A percentile compares a stretch with the other conserved stretches of the same genome.
These are phyloP conservation scores for Lonchura striata DNA, from an alignment of 2,113 vertebrate genomes.

Conservation along the genomic window DNA sequence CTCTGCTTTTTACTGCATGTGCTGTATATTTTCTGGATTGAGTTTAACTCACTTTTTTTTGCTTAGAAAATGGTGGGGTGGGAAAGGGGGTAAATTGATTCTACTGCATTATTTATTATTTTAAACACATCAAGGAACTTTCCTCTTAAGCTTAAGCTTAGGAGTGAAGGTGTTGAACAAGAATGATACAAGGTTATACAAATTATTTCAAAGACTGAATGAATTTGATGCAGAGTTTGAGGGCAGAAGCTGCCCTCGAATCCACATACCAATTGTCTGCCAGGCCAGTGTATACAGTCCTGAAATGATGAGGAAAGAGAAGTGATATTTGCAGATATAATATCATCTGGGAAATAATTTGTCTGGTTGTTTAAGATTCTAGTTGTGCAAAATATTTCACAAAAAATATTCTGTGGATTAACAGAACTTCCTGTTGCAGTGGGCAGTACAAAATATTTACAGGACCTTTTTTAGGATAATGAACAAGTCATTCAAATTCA, in stretches of 20 bases:
- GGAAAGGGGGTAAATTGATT: rapidly evolving
- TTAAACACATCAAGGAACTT: not conserved
- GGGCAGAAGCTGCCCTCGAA: not conserved
- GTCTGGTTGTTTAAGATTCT: not conserved
- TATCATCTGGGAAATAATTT: not conserved
- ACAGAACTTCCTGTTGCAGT: not conserved
- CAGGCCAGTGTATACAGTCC: not conserved
- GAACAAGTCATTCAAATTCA: not conserved
- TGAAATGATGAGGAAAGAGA: not conserved
- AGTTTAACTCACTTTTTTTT: not conserved
- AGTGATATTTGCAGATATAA: not conserved
- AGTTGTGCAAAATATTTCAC: not conserved
- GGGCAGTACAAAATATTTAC: not conserved
- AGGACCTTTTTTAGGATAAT: not conserved
- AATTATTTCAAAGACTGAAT: not conserved
- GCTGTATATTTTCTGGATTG: not conserved
- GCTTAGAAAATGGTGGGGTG: not conserved
- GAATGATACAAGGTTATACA: not conserved
- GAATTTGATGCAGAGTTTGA: not conserved
- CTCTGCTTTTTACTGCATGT: not conserved
- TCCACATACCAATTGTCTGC: not conserved
- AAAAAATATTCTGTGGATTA: not conserved
- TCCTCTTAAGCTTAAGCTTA: not conserved
- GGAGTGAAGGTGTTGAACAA: not conserved
- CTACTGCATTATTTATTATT: not conserved